Percentiles rank a stretch among this genome's conserved stretches.
Evolutionary conservation across 1,140 invertebrate genomes (phyloP).

Genomic region (Achatina immaculata): DNA sequence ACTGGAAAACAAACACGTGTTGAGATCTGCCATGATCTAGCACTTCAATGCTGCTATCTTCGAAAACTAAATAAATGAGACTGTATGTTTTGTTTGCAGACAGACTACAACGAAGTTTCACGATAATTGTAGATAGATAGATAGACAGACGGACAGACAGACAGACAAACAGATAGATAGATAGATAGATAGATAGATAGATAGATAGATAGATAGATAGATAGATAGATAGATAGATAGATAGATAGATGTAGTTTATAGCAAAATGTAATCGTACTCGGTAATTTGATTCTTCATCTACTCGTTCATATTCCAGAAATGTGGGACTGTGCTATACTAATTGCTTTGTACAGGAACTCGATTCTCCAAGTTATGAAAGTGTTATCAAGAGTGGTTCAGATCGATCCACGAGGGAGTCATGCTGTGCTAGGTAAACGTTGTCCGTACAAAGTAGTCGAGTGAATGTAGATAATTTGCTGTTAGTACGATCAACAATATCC

Average conservation of each 20-base stretch:
- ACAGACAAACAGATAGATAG: not conserved
- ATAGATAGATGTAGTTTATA: not conserved
- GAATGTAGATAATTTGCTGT: no score
- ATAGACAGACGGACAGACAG: not conserved
- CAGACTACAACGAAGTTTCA: no score
- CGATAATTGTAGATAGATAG: no score
- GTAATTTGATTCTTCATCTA: not conserved
- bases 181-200: slow-evolving; percentile 5
- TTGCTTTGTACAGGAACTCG: not conserved
- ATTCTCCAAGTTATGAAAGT: not conserved
- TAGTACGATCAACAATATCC: no score
- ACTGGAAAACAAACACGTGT: no score
- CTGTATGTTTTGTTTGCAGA: no score
- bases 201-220: not conserved
- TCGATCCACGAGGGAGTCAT: not conserved
- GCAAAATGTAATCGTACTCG: not conserved
- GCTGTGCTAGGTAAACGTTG: not conserved
- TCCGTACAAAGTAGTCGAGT: no score
- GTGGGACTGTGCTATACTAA: not conserved
- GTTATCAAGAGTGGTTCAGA: not conserved
- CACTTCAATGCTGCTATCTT: no score
- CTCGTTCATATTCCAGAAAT: not conserved
- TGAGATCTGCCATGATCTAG: no score
- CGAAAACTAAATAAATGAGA: no score
- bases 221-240: not conserved